phyloP scores from a whole-genome alignment of 2,113 vertebrate genomes.

The Peromyscus maniculatus region DNA sequence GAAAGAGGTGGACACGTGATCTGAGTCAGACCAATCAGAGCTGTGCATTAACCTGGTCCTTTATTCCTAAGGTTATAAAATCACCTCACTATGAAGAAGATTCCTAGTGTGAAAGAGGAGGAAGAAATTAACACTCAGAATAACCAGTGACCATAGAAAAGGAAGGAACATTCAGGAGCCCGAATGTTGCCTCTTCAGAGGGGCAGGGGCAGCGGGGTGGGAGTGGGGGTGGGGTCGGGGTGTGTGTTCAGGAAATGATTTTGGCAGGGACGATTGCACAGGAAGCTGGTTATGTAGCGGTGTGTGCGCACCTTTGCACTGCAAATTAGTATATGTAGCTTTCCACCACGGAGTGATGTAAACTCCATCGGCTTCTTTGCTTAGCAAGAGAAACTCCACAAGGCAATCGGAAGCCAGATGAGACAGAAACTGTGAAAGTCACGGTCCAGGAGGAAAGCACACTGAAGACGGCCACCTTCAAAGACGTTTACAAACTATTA shows the following conservation, averaged over 20 bases:
- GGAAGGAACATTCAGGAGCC: neutral
- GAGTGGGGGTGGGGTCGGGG: too few relatives aligned
- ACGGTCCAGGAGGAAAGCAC: neutral
- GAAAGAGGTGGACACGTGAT: neutral
- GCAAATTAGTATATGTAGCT: neutral
- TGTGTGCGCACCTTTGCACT: neutral
- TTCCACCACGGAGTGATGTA: neutral
- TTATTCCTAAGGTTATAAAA: neutral
- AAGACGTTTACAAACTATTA: neutral
- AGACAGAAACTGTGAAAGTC: neutral
- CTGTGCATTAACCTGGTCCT: neutral
- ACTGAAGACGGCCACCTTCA: neutral
- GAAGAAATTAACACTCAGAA: neutral
- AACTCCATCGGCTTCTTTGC: neutral
- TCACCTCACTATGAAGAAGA: neutral
- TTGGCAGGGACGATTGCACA: neutral
- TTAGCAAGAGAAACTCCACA: neutral
- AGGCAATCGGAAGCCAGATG: neutral
- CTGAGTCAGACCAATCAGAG: neutral
- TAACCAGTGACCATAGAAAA: neutral
- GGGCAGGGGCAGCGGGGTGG: neutral
- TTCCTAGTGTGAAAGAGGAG: neutral
- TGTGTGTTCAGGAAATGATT: neutral
- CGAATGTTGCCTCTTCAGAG: neutral
- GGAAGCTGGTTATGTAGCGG: neutral